phyloP scores from a whole-genome alignment of 1,140 invertebrate genomes.

The Monomorium pharaonis region DNA sequence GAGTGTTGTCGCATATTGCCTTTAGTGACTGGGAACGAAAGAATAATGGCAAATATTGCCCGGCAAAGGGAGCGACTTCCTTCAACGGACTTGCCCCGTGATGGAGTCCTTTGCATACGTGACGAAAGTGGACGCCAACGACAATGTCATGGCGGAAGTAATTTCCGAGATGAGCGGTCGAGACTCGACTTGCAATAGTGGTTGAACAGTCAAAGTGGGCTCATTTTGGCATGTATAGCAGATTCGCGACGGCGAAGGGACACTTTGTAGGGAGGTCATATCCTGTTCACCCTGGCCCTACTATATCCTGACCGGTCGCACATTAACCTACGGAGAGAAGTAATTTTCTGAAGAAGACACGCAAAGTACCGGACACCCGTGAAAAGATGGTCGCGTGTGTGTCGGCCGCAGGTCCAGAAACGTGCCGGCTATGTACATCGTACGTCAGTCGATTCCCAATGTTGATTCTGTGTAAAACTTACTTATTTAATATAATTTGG shows the following conservation, averaged over 20 bases:
- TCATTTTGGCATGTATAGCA: slow-evolving; percentile 80
- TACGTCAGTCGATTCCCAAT: background rate
- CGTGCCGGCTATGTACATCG: background rate
- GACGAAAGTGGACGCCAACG: slow-evolving; percentile 63
- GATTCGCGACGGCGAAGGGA: slow-evolving; percentile 76
- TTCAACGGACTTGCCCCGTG: slow-evolving; percentile 63
- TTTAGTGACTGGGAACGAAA: slow-evolving; percentile 51
- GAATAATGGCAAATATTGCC: slow-evolving; percentile 51
- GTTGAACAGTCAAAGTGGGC: slow-evolving; percentile 85
- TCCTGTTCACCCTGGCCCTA: slow-evolving; percentile 80
- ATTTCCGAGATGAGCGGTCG: slow-evolving; percentile 84
- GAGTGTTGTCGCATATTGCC: slow-evolving; percentile 42
- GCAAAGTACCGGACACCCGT: slow-evolving; percentile 61
- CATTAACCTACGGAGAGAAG: slow-evolving; percentile 67
- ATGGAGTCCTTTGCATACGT: slow-evolving; percentile 68
- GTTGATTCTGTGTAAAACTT: background rate
- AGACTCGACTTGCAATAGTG: slow-evolving; percentile 81
- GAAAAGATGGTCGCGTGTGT: slow-evolving; percentile 61
- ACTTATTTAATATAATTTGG: background rate
- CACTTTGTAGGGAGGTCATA: slow-evolving; percentile 81
- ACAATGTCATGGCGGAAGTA: slow-evolving; percentile 81
- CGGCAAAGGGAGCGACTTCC: slow-evolving; percentile 63
- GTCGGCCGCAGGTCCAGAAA: slow-evolving; percentile 30
- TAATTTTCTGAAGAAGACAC: slow-evolving; percentile 73
- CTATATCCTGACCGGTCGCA: slow-evolving; percentile 66